phyloP scores from a whole-genome alignment of 1,140 invertebrate species.

The Centruroides sculpturatus region DNA sequence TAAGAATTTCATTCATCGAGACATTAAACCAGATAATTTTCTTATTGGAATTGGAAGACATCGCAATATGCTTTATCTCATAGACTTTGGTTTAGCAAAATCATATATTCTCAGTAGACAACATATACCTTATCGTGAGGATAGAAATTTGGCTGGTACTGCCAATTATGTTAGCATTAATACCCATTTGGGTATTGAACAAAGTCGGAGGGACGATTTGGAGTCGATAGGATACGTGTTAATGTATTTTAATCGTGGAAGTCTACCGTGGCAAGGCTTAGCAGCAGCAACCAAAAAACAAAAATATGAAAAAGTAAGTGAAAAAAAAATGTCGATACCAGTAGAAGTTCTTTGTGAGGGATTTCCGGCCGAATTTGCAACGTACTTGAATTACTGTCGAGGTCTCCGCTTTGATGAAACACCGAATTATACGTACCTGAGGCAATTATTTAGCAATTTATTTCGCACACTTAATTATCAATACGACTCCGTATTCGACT shows the following conservation, averaged over 20 bases:
- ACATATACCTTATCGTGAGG: not conserved
- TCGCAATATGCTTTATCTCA: too few species aligned
- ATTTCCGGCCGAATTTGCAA: not conserved
- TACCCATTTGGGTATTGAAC: not conserved
- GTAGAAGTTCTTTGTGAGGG: conserved; percentile 32
- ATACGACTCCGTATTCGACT: too few species aligned
- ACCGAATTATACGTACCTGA: too few species aligned
- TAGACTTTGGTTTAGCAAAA: too few species aligned
- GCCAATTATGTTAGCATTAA: too few species aligned
- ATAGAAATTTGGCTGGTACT: too few species aligned
- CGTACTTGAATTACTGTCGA: not conserved
- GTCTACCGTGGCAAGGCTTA: conserved; percentile 39
- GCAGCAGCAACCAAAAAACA: conserved; percentile 43
- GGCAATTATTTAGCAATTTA: too few species aligned
- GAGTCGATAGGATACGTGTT: conserved; percentile 45
- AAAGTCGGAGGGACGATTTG: conserved; percentile 39
- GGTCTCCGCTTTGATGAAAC: too few species aligned
- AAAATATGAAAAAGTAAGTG: conserved; percentile 38
- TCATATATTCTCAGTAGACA: not conserved
- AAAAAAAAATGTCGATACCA: conserved; percentile 37
- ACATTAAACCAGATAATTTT: too few species aligned
- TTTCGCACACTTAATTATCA: too few species aligned
- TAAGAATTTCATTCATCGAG: too few species aligned
- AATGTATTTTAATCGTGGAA: conserved; percentile 38
- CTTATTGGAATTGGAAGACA: too few species aligned